phyloP scores from a whole-genome alignment of 2,113 vertebrate species.

The Macaca mulatta region DNA sequence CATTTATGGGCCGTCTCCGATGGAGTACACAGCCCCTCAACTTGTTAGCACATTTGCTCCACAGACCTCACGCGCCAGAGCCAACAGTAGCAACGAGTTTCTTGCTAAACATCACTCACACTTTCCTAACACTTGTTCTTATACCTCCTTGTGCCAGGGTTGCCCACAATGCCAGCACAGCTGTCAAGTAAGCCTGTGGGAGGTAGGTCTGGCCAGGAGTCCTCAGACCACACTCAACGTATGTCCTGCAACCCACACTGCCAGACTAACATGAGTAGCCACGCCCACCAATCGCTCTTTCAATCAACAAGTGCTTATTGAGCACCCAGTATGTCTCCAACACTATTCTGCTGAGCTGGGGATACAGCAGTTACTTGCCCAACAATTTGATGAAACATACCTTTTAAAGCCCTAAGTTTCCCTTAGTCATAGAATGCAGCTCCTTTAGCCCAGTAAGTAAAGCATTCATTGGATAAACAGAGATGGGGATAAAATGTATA shows the following conservation, averaged over 20 bases:
- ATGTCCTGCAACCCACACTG: background rate
- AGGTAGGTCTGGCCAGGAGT: background rate
- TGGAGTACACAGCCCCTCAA: background rate
- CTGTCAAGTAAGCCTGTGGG: background rate
- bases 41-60: background rate
- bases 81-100: rapidly evolving
- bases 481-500: background rate
- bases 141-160: background rate
- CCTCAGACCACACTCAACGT: background rate
- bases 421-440: background rate
- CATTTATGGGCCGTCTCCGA: background rate
- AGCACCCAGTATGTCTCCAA: background rate
- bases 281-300: background rate
- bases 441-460: background rate
- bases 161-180: background rate
- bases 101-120: background rate
- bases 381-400: background rate
- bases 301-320: background rate
- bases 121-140: background rate
- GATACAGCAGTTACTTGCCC: background rate
- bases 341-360: background rate
- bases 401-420: background rate
- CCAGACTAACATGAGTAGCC: background rate
- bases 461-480: constrained; percentile 2
- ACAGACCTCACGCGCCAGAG: background rate